Conservation (phyloP, 2,113 vertebrate species). For the Phocoena phocoena region DNA sequence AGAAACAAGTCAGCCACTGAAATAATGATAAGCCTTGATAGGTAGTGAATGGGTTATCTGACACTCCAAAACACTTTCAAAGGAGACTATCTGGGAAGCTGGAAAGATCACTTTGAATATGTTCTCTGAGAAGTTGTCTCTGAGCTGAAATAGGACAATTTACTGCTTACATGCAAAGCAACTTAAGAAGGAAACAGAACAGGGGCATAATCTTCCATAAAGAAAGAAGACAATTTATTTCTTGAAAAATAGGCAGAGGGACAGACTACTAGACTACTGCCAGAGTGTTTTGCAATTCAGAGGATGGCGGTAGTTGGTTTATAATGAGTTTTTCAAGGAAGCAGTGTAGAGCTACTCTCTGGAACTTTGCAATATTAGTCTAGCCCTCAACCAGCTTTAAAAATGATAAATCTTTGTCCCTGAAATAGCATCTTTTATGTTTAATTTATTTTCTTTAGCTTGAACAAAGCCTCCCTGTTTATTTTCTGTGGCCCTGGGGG, state of each 20-base stretch:
- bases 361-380: constrained; percentile 65
- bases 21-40: neutral
- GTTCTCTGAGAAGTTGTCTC: constrained; percentile 12
- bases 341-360: constrained; percentile 52
- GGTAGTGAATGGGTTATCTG: neutral
- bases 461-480: constrained; percentile 78
- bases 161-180: constrained; percentile 70
- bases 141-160: constrained; percentile 71
- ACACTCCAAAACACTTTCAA: neutral
- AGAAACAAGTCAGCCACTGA: neutral
- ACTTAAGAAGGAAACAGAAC: constrained; percentile 56
- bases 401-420: constrained; percentile 83
- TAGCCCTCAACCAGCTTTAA: constrained; percentile 60
- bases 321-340: constrained; percentile 74
- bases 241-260: constrained; percentile 3
- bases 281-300: constrained; percentile 62
- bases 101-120: constrained; percentile 46
- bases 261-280: constrained; percentile 15
- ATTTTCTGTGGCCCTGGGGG: constrained; percentile 73
- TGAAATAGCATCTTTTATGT: constrained; percentile 82
- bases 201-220: constrained; percentile 66
- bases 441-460: constrained; percentile 85
- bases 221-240: constrained; percentile 72
- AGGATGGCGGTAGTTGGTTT: constrained; percentile 47
- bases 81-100: neutral